Evolutionary conservation across 1,140 invertebrate species (phyloP).

Genomic region (Coptotermes formosanus): DNA sequence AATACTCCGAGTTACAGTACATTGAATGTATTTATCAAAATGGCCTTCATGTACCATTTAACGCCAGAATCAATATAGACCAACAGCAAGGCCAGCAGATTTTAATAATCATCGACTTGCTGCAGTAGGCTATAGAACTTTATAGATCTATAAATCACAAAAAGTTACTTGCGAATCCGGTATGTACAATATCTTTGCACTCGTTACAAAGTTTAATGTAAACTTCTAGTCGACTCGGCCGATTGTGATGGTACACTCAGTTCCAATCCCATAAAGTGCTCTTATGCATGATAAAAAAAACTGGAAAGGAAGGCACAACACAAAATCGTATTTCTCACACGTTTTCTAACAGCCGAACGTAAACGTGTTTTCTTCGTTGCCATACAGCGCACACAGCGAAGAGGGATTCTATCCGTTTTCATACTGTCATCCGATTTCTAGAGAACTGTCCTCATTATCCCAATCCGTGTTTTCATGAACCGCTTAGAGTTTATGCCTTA

Average conservation of each 20-base stretch:
- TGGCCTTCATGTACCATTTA: too few relatives aligned
- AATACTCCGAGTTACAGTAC: too few relatives aligned
- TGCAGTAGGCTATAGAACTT: not conserved
- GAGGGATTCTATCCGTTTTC: too few relatives aligned
- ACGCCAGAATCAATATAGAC: too few relatives aligned
- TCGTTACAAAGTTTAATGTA: not conserved
- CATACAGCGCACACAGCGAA: not conserved
- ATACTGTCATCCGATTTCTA: too few relatives aligned
- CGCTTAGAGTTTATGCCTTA: too few relatives aligned
- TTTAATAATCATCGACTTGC: too few relatives aligned
- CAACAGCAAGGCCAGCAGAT: too few relatives aligned
- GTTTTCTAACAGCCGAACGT: not conserved
- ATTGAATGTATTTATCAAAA: too few relatives aligned
- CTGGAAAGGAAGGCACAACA: not conserved
- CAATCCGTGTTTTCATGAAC: too few relatives aligned
- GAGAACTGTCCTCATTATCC: too few relatives aligned
- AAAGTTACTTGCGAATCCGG: not conserved
- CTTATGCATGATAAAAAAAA: not conserved
- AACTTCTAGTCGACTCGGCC: not conserved
- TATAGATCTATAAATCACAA: not conserved
- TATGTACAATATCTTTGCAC: not conserved
- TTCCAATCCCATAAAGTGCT: not conserved
- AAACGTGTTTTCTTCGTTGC: not conserved
- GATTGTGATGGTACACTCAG: not conserved
- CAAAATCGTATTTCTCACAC: constrained; percentile 14